A percentile compares a stretch with the other conserved stretches of the same genome.
Conservation (phyloP, 2,113 vertebrate genomes). For the Nymphicus hollandicus region DNA sequence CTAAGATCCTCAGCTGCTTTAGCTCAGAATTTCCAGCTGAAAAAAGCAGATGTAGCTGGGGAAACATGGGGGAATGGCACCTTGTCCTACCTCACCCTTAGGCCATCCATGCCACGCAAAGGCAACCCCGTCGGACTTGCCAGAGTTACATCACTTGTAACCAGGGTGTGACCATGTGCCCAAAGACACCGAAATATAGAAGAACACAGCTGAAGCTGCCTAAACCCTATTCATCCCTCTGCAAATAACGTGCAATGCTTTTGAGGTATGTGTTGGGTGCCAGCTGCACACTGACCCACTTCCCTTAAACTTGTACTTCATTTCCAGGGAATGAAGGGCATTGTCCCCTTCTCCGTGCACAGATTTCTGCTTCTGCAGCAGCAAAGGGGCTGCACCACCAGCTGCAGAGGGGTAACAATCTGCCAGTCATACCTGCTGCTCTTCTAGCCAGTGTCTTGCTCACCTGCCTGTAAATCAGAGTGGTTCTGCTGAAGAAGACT, state of each 20-base stretch:
- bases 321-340: not conserved
- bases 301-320: not conserved
- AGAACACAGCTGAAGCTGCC: not conserved
- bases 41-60: not conserved
- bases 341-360: not conserved
- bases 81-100: not conserved
- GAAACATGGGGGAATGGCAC: not conserved
- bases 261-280: not conserved
- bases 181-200: not conserved
- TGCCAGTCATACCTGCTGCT: not conserved
- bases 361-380: not conserved
- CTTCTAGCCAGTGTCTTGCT: not conserved
- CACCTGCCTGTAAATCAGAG: not conserved
- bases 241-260: not conserved
- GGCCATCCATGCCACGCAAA: accelerated
- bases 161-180: not conserved
- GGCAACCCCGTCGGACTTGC: not conserved
- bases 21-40: not conserved
- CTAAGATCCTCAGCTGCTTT: not conserved
- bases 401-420: not conserved
- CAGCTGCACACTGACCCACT: not conserved
- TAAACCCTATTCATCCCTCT: not conserved
- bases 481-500: not conserved
- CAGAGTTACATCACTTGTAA: not conserved
- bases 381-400: accelerated